Evolutionary conservation across 1,140 invertebrate species (phyloP).

Genomic region (Bombus waltoni): DNA sequence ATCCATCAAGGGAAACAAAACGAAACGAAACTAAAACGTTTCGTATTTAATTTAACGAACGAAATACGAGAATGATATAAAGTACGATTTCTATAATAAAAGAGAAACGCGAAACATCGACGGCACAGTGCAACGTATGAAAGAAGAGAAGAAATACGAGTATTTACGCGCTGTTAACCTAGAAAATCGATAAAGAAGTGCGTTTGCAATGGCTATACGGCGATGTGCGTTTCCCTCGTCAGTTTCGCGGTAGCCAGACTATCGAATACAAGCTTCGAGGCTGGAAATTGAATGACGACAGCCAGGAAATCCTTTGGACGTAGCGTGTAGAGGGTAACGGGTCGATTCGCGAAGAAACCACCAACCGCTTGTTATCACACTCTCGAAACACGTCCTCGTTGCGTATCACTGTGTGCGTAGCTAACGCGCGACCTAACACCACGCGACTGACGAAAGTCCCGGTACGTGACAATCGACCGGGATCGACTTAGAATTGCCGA

Average conservation of each 20-base stretch:
- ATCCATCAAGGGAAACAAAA: neutral
- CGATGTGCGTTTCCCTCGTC: constrained; percentile 10
- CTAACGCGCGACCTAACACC: constrained; percentile 40
- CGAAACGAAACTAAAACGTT: neutral
- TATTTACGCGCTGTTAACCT: neutral
- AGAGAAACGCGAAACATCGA: neutral
- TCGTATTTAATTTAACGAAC: neutral
- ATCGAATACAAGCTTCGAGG: neutral
- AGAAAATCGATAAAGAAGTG: constrained; percentile 19
- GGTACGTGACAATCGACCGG: constrained; percentile 30
- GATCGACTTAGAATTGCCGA: constrained; percentile 15
- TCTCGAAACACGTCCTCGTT: neutral
- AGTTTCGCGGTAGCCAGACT: neutral
- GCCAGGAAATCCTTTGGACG: constrained; percentile 36
- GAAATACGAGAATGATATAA: neutral
- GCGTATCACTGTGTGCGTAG: constrained; percentile 25
- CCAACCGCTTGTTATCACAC: constrained; percentile 43
- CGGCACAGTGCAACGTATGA: neutral
- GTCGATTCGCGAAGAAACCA: constrained; percentile 40
- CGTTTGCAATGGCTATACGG: neutral
- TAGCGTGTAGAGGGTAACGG: neutral
- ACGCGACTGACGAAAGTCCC: constrained; percentile 25
- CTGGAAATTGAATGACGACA: constrained; percentile 38
- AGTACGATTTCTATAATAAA: neutral
- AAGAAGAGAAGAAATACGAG: neutral